phyloP scores from a whole-genome alignment of 2,113 vertebrate genomes.

The Corapipo altera region DNA sequence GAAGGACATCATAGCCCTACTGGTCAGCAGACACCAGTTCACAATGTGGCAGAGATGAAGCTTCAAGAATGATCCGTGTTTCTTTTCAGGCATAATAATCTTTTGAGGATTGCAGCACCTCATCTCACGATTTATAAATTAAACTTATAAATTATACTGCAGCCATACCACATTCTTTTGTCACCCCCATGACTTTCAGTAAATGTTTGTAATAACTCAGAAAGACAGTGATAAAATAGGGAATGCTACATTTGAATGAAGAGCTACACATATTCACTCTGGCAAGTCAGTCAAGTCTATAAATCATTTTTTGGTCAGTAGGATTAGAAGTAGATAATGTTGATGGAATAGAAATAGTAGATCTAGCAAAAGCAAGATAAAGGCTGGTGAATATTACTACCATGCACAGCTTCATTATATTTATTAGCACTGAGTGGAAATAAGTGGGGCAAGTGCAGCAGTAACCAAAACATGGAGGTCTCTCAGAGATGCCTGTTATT shows the following conservation, averaged over 20 bases:
- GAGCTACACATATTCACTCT: not conserved
- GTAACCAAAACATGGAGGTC: not conserved
- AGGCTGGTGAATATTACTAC: not conserved
- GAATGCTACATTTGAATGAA: not conserved
- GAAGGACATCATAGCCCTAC: not conserved
- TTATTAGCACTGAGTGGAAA: not conserved
- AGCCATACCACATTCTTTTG: not conserved
- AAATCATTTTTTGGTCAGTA: not conserved
- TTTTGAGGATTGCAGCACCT: not conserved
- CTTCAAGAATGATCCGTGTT: not conserved
- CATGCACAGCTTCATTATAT: not conserved
- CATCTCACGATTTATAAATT: constrained; percentile 1
- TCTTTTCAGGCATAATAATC: not conserved
- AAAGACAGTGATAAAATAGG: not conserved
- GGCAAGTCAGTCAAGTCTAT: not conserved
- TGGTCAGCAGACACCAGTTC: not conserved
- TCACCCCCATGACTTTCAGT: not conserved
- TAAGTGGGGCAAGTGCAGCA: not conserved
- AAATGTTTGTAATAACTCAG: constrained; percentile 28
- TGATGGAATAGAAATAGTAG: not conserved
- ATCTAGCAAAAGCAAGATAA: not conserved
- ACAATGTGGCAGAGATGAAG: not conserved
- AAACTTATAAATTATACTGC: not conserved
- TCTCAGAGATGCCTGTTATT: not conserved
- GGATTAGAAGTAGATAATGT: not conserved